These are phyloP conservation scores for Oceanodroma leucorhoa DNA, from an alignment of 2,797 vertebrate genomes.

Conservation along the genomic window DNA sequence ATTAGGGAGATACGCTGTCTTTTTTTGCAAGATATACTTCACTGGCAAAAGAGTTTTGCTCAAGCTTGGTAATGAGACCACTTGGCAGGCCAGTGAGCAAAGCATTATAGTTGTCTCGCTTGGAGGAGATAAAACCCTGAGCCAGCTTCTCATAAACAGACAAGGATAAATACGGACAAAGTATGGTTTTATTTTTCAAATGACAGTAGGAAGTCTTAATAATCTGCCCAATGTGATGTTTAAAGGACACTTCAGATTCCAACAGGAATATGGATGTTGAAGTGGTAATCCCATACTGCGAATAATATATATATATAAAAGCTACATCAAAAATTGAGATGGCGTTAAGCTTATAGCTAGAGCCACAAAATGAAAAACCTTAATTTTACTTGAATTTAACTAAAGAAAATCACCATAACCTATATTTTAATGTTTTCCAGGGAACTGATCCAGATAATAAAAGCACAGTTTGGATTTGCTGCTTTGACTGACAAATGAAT, in stretches of 20 bases:
- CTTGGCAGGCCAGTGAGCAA: conserved; percentile 30
- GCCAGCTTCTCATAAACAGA: conserved; percentile 21
- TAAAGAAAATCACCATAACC: neutral
- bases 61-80: conserved; percentile 24
- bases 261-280: conserved; percentile 25
- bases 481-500: conserved; percentile 4
- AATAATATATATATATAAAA: conserved; percentile 16
- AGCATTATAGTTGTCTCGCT: conserved; percentile 12
- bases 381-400: neutral
- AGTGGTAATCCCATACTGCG: conserved; percentile 19
- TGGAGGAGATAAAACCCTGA: conserved; percentile 46
- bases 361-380: neutral
- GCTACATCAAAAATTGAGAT: conserved; percentile 7
- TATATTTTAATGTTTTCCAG: neutral
- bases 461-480: neutral
- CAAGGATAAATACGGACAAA: conserved; percentile 12
- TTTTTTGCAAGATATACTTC: neutral
- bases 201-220: conserved; percentile 61
- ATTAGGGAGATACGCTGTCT: neutral
- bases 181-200: conserved; percentile 36
- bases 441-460: neutral
- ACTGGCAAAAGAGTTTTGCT: conserved; percentile 5
- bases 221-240: conserved; percentile 34
- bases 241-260: conserved; percentile 41
- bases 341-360: neutral